phyloP scores from a whole-genome alignment of 2,888 invertebrate species.

The Microctonus aethiopoides region DNA sequence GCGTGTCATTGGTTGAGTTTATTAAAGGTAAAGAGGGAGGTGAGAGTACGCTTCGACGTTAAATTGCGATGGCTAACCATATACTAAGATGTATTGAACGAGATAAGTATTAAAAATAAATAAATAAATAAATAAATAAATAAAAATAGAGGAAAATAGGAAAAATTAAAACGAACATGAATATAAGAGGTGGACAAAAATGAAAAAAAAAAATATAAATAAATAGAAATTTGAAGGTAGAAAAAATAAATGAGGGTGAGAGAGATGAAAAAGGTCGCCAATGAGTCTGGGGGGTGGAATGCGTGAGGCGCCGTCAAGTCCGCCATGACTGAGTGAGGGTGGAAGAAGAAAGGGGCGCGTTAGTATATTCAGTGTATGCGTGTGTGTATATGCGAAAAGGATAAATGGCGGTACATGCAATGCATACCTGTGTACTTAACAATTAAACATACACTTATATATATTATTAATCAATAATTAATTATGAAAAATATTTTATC shows the following conservation, averaged over 20 bases:
- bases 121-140: conserved; percentile 24
- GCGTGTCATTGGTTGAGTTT: conserved; percentile 15
- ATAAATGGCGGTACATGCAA: conserved; percentile 30
- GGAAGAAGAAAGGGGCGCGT: not conserved
- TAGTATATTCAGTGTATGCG: too few relatives aligned
- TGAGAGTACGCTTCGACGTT: conserved; percentile 11
- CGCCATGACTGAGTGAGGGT: conserved; percentile 26
- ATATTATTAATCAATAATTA: not conserved
- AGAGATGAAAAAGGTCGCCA: conserved; percentile 48
- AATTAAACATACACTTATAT: not conserved
- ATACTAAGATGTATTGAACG: not conserved
- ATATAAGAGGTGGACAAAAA: too few relatives aligned
- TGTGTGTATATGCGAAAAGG: not conserved
- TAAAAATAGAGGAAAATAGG: too few relatives aligned
- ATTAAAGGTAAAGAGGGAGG: conserved; percentile 16
- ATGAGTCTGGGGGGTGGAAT: conserved; percentile 48
- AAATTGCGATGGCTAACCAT: conserved; percentile 17
- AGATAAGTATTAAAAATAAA: conserved; percentile 18
- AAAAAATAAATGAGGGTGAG: conserved; percentile 8
- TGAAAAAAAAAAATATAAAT: not conserved
- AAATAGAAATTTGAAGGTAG: too few relatives aligned
- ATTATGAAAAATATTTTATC: not conserved
- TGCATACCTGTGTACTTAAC: conserved; percentile 15
- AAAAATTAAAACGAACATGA: too few relatives aligned
- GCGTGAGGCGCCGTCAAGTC: conserved; percentile 60